phyloP scores from a whole-genome alignment of 2,113 vertebrate species.

The Cygnus buccinator region DNA sequence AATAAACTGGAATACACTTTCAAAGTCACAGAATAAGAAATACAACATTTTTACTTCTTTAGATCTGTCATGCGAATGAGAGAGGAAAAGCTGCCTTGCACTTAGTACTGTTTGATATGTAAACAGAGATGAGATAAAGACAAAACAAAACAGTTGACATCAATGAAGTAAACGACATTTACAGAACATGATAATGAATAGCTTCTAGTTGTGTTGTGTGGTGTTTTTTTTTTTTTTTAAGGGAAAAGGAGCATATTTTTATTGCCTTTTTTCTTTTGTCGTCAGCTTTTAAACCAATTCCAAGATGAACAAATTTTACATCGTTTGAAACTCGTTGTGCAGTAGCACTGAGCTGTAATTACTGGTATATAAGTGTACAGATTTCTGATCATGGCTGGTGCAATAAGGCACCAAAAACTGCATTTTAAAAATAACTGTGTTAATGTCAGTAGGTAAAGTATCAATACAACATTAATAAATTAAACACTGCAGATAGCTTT shows the following conservation, averaged over 20 bases:
- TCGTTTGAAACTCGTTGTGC: background rate
- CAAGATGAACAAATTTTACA: background rate
- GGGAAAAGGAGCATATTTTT: background rate
- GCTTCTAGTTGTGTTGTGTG: background rate
- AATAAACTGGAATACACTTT: background rate
- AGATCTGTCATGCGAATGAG: background rate
- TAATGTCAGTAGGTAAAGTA: background rate
- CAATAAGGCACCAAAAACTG: background rate
- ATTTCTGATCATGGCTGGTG: background rate
- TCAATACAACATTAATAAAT: background rate
- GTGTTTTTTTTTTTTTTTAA: background rate
- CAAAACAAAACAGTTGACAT: conserved; percentile 48
- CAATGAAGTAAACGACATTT: background rate
- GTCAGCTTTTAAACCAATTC: background rate
- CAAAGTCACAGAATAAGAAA: background rate
- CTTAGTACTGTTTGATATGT: conserved; percentile 36
- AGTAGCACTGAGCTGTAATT: background rate
- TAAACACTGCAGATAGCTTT: background rate
- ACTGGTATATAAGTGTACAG: background rate
- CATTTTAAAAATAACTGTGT: background rate
- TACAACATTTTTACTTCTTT: conserved; percentile 1
- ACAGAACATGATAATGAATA: background rate
- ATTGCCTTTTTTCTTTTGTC: background rate
- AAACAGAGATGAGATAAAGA: conserved; percentile 65
- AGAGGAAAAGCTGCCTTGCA: conserved; percentile 31